Percentiles rank a stretch among this genome's conserved stretches.
These are phyloP conservation scores for Siderastrea radians DNA, from an alignment of 92 coral and sea anemone genomes.

Conservation along the genomic window DNA sequence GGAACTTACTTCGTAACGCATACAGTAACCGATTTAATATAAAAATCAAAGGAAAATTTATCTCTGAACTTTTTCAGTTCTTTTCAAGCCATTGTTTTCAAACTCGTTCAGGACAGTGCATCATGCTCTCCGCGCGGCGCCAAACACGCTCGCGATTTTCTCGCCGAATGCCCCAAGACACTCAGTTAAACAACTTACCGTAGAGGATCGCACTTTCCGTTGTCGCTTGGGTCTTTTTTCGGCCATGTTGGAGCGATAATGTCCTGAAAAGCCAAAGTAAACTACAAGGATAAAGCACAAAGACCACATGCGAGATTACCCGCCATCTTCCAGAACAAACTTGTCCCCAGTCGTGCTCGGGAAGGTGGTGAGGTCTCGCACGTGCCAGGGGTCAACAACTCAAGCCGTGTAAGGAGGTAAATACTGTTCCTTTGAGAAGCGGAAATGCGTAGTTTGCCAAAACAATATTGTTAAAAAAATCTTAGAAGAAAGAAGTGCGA, in stretches of 20 bases:
- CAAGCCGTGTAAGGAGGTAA: not conserved
- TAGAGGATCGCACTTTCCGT: slow-evolving; percentile 36
- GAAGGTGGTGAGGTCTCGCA: not conserved
- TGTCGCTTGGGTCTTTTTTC: slow-evolving; percentile 37
- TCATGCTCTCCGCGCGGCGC: slow-evolving; percentile 14
- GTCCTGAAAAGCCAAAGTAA: not conserved
- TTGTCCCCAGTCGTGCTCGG: slow-evolving; percentile 37
- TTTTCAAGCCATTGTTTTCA: slow-evolving; percentile 31
- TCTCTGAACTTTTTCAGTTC: not conserved
- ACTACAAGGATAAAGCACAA: slow-evolving; percentile 19
- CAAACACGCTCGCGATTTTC: slow-evolving; percentile 3
- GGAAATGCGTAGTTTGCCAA: too few species aligned
- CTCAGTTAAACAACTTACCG: slow-evolving; percentile 37
- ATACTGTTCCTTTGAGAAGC: too few species aligned
- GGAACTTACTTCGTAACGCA: not conserved
- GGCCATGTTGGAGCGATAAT: slow-evolving; percentile 10
- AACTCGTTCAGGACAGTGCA: slow-evolving; percentile 3
- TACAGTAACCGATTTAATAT: not conserved
- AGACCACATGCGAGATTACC: slow-evolving; percentile 42
- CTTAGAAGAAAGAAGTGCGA: too few species aligned
- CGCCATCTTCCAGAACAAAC: slow-evolving; percentile 34
- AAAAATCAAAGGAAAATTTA: not conserved
- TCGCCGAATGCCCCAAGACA: not conserved
- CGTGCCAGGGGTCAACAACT: slow-evolving; percentile 16
- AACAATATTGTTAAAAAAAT: too few species aligned